Percentiles rank a stretch among this genome's conserved stretches.
These are phyloP conservation scores for Adelosebastes latens DNA, from an alignment of 2,797 vertebrate species.

Conservation along the genomic window DNA sequence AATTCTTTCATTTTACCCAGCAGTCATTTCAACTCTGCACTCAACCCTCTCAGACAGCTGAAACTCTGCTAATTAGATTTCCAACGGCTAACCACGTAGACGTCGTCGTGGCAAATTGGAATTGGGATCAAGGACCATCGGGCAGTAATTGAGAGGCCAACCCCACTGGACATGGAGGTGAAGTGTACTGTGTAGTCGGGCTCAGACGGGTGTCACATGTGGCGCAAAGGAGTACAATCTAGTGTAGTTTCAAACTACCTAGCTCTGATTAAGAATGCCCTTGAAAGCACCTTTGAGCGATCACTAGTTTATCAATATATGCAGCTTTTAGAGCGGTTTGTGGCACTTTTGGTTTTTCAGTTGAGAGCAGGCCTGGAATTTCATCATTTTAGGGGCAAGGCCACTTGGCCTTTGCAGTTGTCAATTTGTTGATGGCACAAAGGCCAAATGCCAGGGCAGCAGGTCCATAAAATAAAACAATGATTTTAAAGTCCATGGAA, in stretches of 20 bases:
- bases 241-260: conserved; percentile 14
- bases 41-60: conserved; percentile 43
- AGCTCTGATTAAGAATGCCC: conserved; percentile 13
- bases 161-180: conserved; percentile 35
- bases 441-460: neutral
- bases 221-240: conserved; percentile 9
- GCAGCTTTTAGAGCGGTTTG: neutral
- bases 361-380: neutral
- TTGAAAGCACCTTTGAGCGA: neutral
- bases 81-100: conserved; percentile 57
- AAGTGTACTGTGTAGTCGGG: neutral
- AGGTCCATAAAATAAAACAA: too few species aligned
- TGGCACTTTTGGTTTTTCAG: neutral
- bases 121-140: conserved; percentile 73
- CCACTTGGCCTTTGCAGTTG: neutral
- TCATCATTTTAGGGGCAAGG: too few species aligned
- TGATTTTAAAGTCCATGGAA: too few species aligned
- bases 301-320: neutral
- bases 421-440: neutral
- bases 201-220: conserved; percentile 11
- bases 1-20: conserved; percentile 20
- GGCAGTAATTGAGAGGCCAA: conserved; percentile 72
- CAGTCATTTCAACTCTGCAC: conserved; percentile 50
- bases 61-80: conserved; percentile 72
- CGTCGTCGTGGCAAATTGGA: conserved; percentile 69